Conservation (phyloP, 2,888 invertebrate species). For the Drosophila melanosoma region DNA sequence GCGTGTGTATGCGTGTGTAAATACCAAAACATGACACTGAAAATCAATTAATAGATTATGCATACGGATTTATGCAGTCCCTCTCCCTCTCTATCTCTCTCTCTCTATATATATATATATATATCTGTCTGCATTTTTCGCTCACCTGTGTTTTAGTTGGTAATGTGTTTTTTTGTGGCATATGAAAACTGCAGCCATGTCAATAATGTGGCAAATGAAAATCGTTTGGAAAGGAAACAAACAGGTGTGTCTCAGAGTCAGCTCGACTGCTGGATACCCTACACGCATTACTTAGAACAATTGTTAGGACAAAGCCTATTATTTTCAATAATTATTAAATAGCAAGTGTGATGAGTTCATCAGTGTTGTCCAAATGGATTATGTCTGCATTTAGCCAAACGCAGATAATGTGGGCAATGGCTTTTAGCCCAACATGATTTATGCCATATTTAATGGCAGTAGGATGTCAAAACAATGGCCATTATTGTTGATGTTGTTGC, state of each 20-base stretch:
- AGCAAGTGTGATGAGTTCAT: not conserved
- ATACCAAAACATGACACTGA: not conserved
- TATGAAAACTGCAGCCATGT: constrained; percentile 50
- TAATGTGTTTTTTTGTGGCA: constrained; percentile 45
- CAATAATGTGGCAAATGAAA: constrained; percentile 50
- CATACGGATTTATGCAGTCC: constrained; percentile 31
- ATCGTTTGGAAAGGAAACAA: constrained; percentile 10
- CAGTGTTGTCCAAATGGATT: not conserved
- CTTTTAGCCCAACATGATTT: not conserved
- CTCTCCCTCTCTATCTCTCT: not conserved
- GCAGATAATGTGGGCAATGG: not conserved
- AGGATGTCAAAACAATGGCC: constrained; percentile 28
- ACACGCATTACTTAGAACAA: not conserved
- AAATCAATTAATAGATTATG: constrained; percentile 43
- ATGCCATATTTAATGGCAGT: not conserved
- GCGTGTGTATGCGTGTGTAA: not conserved
- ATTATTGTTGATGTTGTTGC: constrained; percentile 17
- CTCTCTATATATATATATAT: not conserved
- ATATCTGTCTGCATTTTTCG: not conserved
- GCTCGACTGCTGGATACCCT: constrained; percentile 11
- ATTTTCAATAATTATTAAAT: not conserved
- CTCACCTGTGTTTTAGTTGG: constrained; percentile 5
- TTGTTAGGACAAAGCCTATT: not conserved
- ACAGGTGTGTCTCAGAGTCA: not conserved
- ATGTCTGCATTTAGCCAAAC: not conserved